These are phyloP conservation scores for Chorisops tibialis DNA, from an alignment of 2,888 invertebrate species.

Conservation along the genomic window DNA sequence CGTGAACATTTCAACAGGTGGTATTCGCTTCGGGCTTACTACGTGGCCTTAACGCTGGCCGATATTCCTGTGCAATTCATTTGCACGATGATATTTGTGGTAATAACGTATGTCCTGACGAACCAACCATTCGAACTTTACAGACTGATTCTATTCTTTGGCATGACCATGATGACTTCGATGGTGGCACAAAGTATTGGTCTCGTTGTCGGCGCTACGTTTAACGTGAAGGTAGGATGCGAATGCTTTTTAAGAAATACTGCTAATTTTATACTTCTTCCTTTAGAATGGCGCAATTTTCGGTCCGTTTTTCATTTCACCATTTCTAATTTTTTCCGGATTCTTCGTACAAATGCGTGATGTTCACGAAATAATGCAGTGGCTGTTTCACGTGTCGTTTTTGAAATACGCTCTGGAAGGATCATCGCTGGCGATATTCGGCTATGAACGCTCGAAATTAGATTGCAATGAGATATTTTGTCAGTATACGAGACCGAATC, in stretches of 20 bases:
- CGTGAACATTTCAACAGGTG: slow-evolving; percentile 86
- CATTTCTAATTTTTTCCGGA: slow-evolving; percentile 87
- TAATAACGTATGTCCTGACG: slow-evolving; percentile 81
- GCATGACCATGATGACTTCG: slow-evolving; percentile 72
- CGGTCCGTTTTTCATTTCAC: slow-evolving; percentile 83
- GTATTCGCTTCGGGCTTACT: slow-evolving; percentile 83
- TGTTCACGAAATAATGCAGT: slow-evolving; percentile 72
- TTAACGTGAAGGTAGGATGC: slow-evolving; percentile 67
- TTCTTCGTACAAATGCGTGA: slow-evolving; percentile 85
- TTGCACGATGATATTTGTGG: slow-evolving; percentile 71
- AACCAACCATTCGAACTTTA: slow-evolving; percentile 75
- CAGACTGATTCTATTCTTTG: slow-evolving; percentile 68
- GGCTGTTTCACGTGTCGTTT: slow-evolving; percentile 86
- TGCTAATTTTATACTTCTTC: slow-evolving; percentile 13
- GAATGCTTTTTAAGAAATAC: not conserved
- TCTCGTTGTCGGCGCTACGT: slow-evolving; percentile 76
- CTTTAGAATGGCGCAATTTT: slow-evolving; percentile 83
- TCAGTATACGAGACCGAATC: slow-evolving; percentile 65
- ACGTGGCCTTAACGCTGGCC: slow-evolving; percentile 71
- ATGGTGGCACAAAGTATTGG: slow-evolving; percentile 85
- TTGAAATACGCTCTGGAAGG: slow-evolving; percentile 87
- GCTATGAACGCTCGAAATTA: slow-evolving; percentile 71
- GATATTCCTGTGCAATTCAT: slow-evolving; percentile 79
- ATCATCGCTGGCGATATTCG: slow-evolving; percentile 75
- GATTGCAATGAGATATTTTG: slow-evolving; percentile 74